Base-by-base conservation (phyloP, 1,140 invertebrate genomes). In the Oppia nitens region DNA sequence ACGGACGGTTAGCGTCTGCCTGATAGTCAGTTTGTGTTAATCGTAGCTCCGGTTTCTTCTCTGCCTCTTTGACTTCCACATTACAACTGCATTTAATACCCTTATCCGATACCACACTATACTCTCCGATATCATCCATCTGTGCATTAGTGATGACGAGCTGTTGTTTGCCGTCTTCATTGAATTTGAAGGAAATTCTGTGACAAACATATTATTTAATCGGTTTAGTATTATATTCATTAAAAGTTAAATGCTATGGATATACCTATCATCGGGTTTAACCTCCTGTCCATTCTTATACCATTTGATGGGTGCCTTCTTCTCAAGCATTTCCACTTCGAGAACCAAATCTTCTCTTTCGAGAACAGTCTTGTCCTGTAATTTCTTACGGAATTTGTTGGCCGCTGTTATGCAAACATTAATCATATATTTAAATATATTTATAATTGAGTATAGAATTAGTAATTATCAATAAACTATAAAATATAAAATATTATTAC, bases 311-410 rank as follows among this genome's bases (percentile, higher is more conserved):
- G 87, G 82, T 0, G 91, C 88, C 23, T 89, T 93, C 69, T 91
- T 87, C 72, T 98, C 94, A 70, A 92, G 86, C 12, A 96, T 76
- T 73, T 95, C 89, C 45, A 93, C 79, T 68, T 96, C 91, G 1
- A 98, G 73, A 3, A 90, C 81, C 12, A 92, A 74, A 64, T 85
- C 87, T 65, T 94, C 87, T 63, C 87, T 80, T 73, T 97, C 92
- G 65, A 93, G 79, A 26, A 80, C 84, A 63, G 83, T 83, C 2
- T 85, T 91, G 71, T 96, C 90, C 70, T 93, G 88, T 3, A 98
- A 78, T 74, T 94, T 94, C 75, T 96, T 95, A 71, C 91, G 89
- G 76, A 97, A 95, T 63, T 87, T 82, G 73, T 96, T 94, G 65
- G 84, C 81, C 75, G 94, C 87, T 92, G 68, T n/a, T n/a, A n/a